Percentiles rank a stretch among this genome's conserved stretches.
Conservation (phyloP, 2,797 vertebrate species). For the Brotula barbata region DNA sequence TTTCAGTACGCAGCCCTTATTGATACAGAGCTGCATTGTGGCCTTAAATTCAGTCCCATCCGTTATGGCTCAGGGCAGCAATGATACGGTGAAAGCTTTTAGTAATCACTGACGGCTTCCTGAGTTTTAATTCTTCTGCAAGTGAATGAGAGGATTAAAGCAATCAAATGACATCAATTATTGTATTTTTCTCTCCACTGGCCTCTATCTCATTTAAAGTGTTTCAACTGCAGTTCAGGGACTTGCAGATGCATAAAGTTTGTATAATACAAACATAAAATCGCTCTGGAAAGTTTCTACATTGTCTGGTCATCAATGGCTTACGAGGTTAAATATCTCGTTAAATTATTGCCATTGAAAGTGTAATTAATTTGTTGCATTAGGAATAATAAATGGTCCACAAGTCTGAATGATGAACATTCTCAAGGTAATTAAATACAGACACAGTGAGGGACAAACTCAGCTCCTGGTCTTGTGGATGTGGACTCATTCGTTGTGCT, state of each 20-base stretch:
- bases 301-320: too few species aligned
- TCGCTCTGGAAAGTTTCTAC: constrained; percentile 5
- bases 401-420: constrained; percentile 8
- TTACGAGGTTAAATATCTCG: too few species aligned
- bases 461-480: too few species aligned
- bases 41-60: constrained; percentile 27
- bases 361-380: constrained; percentile 8
- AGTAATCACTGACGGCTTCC: constrained; percentile 22
- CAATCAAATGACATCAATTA: not conserved
- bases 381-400: constrained; percentile 14
- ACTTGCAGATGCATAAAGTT: constrained; percentile 9
- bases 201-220: constrained; percentile 16
- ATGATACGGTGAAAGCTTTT: constrained; percentile 13
- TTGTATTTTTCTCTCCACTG: constrained; percentile 24
- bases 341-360: constrained; percentile 12
- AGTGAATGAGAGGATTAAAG: constrained; percentile 5
- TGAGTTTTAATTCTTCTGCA: constrained; percentile 27
- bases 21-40: constrained; percentile 15
- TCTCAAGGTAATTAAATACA: constrained; percentile 18
- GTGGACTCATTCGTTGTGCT: too few species aligned
- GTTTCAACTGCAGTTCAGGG: constrained; percentile 38
- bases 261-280: constrained; percentile 3
- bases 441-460: not conserved
- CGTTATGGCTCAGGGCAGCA: constrained; percentile 19
- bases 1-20: constrained; percentile 17